Conservation (phyloP, 2,888 invertebrate genomes). For the Phortica magna region DNA sequence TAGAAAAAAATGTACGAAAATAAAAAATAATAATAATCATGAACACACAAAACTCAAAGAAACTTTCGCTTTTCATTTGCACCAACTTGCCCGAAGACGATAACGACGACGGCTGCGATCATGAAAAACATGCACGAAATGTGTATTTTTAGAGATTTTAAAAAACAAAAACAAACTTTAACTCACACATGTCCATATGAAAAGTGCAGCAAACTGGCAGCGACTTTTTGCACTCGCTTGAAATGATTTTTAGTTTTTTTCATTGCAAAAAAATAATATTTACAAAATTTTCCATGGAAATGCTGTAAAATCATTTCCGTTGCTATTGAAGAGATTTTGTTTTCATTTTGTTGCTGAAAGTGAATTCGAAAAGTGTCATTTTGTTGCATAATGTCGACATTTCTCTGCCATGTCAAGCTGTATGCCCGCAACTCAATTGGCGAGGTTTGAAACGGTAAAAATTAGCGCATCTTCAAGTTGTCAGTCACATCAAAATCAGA, state of each 20-base stretch:
- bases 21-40: background rate
- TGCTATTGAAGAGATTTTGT: background rate
- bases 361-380: background rate
- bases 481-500: too few species aligned
- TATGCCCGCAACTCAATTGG: too few species aligned
- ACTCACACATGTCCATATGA: conserved; percentile 7
- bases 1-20: background rate
- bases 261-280: background rate
- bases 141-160: conserved; percentile 12
- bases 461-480: too few species aligned
- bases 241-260: background rate
- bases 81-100: background rate
- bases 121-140: conserved; percentile 29
- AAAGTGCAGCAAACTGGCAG: conserved; percentile 4
- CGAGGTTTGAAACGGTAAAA: too few species aligned
- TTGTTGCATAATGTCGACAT: background rate
- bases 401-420: background rate
- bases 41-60: conserved; percentile 18
- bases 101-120: background rate
- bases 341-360: background rate
- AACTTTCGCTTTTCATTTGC: conserved; percentile 35
- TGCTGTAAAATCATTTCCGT: conserved; percentile 27
- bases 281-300: conserved; percentile 16
- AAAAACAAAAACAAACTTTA: background rate
- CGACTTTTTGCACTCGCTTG: background rate